These are phyloP conservation scores for Melanotaenia boesemani DNA, from an alignment of 2,797 vertebrate genomes.

Conservation along the genomic window DNA sequence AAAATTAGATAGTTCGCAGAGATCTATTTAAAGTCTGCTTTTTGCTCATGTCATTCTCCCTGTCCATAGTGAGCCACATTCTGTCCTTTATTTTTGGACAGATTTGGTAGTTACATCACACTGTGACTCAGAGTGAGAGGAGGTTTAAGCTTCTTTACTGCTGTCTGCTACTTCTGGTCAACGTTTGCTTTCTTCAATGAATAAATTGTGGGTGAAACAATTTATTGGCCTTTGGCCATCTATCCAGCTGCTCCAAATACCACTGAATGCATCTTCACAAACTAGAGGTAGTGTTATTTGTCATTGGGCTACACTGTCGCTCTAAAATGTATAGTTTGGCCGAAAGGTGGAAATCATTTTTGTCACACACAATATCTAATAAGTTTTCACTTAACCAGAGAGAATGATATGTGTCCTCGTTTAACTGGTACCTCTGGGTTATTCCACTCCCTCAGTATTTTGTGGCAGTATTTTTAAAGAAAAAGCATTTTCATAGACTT, in stretches of 20 bases:
- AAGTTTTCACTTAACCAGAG: neutral
- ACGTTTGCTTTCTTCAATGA: conserved; percentile 17
- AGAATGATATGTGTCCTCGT: neutral
- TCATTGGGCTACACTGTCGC: neutral
- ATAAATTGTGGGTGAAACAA: conserved; percentile 15
- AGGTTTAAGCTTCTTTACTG: neutral
- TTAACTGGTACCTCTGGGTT: neutral
- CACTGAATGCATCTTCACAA: conserved; percentile 7
- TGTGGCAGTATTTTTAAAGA: neutral
- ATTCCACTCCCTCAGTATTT: neutral
- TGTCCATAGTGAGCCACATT: neutral
- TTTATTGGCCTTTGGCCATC: neutral
- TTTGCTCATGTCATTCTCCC: neutral
- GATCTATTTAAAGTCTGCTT: neutral
- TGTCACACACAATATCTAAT: neutral
- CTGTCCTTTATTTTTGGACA: neutral
- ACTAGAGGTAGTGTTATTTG: neutral
- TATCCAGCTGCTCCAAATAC: neutral
- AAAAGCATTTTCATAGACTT: neutral
- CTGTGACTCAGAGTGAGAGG: conserved; percentile 36
- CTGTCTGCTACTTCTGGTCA: neutral
- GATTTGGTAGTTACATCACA: neutral
- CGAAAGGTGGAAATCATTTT: conserved; percentile 4
- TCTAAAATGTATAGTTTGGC: conserved; percentile 17
- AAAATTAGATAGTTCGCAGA: no score